phyloP scores from a whole-genome alignment of 2,888 invertebrate species.

The Aporophyla nigra region DNA sequence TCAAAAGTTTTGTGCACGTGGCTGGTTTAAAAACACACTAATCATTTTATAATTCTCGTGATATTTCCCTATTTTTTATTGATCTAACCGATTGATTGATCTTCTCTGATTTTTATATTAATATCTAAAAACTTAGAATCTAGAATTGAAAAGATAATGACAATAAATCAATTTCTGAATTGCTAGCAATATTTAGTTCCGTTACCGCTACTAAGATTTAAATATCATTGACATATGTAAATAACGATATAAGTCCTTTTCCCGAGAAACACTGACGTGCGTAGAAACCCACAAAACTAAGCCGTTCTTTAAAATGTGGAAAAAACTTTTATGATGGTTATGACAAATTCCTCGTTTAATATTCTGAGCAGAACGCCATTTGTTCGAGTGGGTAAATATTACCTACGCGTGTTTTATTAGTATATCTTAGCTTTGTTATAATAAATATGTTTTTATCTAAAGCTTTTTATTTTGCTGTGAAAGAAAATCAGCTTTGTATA shows the following conservation, averaged over 20 bases:
- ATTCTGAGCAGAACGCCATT: constrained; percentile 21
- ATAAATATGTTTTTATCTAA: neutral
- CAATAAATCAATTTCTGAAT: constrained; percentile 1
- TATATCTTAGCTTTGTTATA: neutral
- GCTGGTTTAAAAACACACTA: neutral
- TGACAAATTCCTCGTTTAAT: constrained; percentile 21
- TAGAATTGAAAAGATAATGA: neutral
- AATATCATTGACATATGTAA: constrained; percentile 1
- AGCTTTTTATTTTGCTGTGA: neutral
- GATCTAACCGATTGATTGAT: too few species aligned
- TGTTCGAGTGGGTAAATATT: constrained; percentile 31
- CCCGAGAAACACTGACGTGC: neutral
- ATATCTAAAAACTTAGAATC: neutral
- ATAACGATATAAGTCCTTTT: neutral
- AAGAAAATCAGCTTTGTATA: neutral
- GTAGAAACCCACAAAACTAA: constrained; percentile 45
- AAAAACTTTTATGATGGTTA: constrained; percentile 27
- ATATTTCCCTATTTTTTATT: neutral
- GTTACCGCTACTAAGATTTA: neutral
- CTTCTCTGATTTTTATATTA: neutral
- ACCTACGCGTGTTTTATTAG: neutral
- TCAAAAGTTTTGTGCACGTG: neutral
- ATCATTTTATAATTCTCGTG: neutral
- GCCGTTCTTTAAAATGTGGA: constrained; percentile 28
- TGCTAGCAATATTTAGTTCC: neutral